Conservation (phyloP, 2,888 invertebrate genomes). For the Magallana nippona region DNA sequence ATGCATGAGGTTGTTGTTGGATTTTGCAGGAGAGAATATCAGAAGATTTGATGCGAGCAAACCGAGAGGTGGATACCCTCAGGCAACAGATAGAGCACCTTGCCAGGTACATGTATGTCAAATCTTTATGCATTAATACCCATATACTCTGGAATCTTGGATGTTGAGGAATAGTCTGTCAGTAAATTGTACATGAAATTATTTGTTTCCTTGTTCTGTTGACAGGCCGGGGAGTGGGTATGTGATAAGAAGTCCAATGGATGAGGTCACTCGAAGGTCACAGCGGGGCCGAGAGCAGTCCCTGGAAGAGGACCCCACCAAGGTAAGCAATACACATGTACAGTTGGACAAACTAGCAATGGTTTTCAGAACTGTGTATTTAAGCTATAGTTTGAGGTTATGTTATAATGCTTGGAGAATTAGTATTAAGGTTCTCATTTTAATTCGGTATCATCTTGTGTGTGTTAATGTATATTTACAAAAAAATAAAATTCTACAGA, state of each 20-base stretch:
- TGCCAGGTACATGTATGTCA: slow-evolving; percentile 64
- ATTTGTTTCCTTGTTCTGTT: slow-evolving; percentile 37
- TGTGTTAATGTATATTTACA: no score
- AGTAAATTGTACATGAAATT: not conserved
- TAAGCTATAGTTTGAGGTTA: no score
- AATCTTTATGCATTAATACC: not conserved
- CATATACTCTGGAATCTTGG: not conserved
- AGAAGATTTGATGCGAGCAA: slow-evolving; percentile 71
- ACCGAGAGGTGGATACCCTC: slow-evolving; percentile 73
- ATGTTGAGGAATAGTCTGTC: not conserved
- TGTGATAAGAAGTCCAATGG: slow-evolving; percentile 70
- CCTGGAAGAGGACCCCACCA: slow-evolving; percentile 75
- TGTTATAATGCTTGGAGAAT: no score
- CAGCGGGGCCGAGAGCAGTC: slow-evolving; percentile 76
- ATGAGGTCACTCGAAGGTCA: slow-evolving; percentile 71
- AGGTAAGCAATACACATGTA: slow-evolving; percentile 62
- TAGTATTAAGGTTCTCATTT: no score
- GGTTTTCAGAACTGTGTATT: no score
- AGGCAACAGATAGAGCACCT: slow-evolving; percentile 74
- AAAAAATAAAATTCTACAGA: no score
- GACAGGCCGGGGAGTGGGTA: slow-evolving; percentile 72
- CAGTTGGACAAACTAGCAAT: no score
- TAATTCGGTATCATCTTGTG: no score
- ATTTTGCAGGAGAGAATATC: slow-evolving; percentile 72
- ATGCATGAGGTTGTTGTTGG: not conserved